Percentiles rank a stretch among this genome's conserved stretches.
Conservation (phyloP, 2,888 invertebrate species). For the Camponotus fellah region DNA sequence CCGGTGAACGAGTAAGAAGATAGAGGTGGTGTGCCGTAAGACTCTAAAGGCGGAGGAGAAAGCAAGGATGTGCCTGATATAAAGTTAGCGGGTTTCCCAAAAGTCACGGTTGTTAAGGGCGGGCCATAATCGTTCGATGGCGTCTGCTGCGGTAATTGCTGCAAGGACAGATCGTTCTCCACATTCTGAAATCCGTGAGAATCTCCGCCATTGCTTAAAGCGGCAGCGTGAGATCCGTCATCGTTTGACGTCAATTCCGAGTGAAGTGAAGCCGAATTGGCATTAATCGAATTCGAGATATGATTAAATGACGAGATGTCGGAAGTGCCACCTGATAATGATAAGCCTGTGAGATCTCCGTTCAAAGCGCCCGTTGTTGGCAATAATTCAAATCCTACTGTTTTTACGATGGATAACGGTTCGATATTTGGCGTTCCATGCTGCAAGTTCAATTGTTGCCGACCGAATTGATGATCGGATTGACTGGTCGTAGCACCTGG, state of each 20-base stretch:
- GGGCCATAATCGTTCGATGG: slow-evolving; percentile 70
- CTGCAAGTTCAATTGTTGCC: slow-evolving; percentile 61
- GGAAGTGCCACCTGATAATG: slow-evolving; percentile 60
- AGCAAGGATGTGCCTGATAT: slow-evolving; percentile 54
- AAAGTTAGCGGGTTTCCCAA: slow-evolving; percentile 84
- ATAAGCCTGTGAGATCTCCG: slow-evolving; percentile 56
- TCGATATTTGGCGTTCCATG: slow-evolving; percentile 68
- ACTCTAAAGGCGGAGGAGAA: slow-evolving; percentile 68
- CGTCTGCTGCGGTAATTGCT: slow-evolving; percentile 72
- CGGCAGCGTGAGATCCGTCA: slow-evolving; percentile 60
- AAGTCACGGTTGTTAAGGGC: slow-evolving; percentile 73
- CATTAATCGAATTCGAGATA: slow-evolving; percentile 28
- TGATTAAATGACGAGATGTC: slow-evolving; percentile 61
- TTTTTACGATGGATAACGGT: slow-evolving; percentile 70
- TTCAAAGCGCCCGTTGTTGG: slow-evolving; percentile 69
- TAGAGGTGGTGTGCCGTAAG: slow-evolving; percentile 79
- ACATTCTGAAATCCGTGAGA: slow-evolving; percentile 60
- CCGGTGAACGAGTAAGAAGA: slow-evolving; percentile 83
- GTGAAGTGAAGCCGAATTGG: slow-evolving; percentile 20
- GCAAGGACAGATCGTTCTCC: slow-evolving; percentile 71
- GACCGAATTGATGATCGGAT: slow-evolving; percentile 63
- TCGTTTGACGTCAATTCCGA: slow-evolving; percentile 46
- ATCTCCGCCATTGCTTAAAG: slow-evolving; percentile 46
- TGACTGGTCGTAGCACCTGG: slow-evolving; percentile 28
- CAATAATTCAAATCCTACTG: slow-evolving; percentile 75